A percentile compares a stretch with the other conserved stretches of the same genome.
Evolutionary conservation across 2,888 invertebrate species (phyloP).

Genomic region (Chironomus riparius): DNA sequence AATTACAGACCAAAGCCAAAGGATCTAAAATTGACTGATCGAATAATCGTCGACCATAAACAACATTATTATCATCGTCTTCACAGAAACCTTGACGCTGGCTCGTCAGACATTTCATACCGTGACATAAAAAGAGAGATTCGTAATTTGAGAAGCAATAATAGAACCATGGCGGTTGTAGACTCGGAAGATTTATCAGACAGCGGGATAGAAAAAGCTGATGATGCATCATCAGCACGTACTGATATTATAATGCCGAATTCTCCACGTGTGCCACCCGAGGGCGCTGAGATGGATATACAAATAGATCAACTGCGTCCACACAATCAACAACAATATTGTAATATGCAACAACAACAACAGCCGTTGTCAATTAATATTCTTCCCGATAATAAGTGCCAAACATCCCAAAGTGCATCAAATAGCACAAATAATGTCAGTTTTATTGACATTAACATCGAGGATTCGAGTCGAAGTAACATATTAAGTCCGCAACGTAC

Average conservation of each 20-base stretch:
- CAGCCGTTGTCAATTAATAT: not conserved
- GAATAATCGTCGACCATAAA: not conserved
- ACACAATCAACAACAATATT: not conserved
- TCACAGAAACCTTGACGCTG: not conserved
- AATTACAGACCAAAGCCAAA: constrained; percentile 9
- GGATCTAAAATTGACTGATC: constrained; percentile 16
- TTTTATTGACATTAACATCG: constrained; percentile 6
- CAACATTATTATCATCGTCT: not conserved
- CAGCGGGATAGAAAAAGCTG: constrained; percentile 15
- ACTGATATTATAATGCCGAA: not conserved
- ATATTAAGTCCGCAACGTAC: constrained; percentile 2
- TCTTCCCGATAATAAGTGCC: constrained; percentile 13
- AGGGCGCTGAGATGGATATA: constrained; percentile 18
- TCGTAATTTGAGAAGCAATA: constrained; percentile 8
- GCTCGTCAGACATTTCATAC: not conserved
- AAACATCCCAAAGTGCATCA: constrained; percentile 1
- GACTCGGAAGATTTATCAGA: constrained; percentile 17
- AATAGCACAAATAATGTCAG: not conserved
- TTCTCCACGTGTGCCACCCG: constrained; percentile 7
- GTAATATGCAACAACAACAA: not conserved
- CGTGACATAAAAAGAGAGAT: constrained; percentile 2
- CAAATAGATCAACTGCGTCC: constrained; percentile 22
- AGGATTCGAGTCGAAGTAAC: constrained; percentile 1
- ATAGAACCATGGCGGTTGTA: not conserved
- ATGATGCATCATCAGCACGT: not conserved